Conservation (phyloP, 2,888 invertebrate genomes). For the Melipona bicolor region DNA sequence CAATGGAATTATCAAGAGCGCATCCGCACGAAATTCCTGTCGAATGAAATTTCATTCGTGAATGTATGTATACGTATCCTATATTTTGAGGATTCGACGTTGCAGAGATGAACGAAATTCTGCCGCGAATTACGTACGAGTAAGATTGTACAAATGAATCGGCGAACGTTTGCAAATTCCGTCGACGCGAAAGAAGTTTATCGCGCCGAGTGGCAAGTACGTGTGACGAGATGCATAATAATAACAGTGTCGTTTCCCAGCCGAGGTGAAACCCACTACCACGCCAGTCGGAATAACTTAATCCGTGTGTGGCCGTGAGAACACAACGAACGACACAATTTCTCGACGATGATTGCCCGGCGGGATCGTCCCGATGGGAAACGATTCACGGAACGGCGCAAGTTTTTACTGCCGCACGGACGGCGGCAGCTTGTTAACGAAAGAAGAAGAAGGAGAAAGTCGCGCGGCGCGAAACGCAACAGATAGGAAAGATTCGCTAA, state of each 20-base stretch:
- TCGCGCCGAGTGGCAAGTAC: background rate
- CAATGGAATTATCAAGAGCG: background rate
- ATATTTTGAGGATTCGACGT: no score
- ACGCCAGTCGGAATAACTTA: conserved; percentile 12
- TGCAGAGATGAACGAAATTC: no score
- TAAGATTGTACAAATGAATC: no score
- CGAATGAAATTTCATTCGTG: background rate
- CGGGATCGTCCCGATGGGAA: conserved; percentile 20
- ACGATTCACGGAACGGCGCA: conserved; percentile 11
- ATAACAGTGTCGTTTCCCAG: background rate
- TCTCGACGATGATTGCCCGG: conserved; percentile 9
- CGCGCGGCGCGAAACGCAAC: conserved; percentile 1
- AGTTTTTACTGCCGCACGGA: conserved; percentile 19
- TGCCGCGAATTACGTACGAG: no score
- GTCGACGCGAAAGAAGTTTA: background rate
- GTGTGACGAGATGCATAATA: background rate
- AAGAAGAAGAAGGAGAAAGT: background rate
- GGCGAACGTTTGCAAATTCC: no score
- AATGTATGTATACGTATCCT: no score
- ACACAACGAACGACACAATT: conserved; percentile 32
- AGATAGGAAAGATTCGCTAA: background rate
- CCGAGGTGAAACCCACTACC: background rate
- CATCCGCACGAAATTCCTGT: background rate
- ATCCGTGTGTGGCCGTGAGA: conserved; percentile 42
- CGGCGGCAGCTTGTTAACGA: conserved; percentile 23